A percentile compares a stretch with the other conserved stretches of the same genome.
phyloP scores from a whole-genome alignment of 1,140 invertebrate species.

The Gonioctena quinquepunctata region DNA sequence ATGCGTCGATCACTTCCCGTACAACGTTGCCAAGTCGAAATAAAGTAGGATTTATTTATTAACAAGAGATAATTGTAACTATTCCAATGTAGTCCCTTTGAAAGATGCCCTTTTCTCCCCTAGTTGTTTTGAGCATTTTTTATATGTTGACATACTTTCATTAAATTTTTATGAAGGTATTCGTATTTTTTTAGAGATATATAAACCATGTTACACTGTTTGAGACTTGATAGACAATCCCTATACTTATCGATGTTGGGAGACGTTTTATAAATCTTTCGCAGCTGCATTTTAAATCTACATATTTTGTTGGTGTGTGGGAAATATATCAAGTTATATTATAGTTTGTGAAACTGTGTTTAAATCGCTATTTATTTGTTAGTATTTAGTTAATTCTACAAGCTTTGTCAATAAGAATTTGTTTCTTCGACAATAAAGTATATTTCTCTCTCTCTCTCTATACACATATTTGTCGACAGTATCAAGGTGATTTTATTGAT shows the following conservation, averaged over 20 bases:
- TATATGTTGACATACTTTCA: no score
- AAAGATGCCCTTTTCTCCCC: no score
- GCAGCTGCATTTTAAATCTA: neutral
- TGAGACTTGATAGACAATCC: slow-evolving; percentile 5
- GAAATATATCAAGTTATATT: neutral
- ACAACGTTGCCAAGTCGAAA: no score
- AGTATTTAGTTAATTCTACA: no score
- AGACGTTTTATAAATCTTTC: neutral
- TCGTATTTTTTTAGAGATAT: slow-evolving; percentile 11
- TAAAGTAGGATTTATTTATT: neutral
- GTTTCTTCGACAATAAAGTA: neutral
- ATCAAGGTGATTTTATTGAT: no score
- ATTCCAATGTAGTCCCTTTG: no score
- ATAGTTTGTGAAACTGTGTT: neutral
- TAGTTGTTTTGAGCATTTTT: no score
- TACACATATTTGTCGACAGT: no score
- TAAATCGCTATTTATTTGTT: no score
- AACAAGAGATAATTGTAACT: no score
- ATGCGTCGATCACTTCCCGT: no score
- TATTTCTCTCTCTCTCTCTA: neutral
- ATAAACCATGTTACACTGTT: slow-evolving; percentile 3
- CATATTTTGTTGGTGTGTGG: neutral
- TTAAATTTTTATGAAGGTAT: neutral
- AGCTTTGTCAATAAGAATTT: neutral
- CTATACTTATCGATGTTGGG: neutral